These are phyloP conservation scores for Monodelphis domestica DNA, from an alignment of 2,797 vertebrate genomes.

Conservation along the genomic window DNA sequence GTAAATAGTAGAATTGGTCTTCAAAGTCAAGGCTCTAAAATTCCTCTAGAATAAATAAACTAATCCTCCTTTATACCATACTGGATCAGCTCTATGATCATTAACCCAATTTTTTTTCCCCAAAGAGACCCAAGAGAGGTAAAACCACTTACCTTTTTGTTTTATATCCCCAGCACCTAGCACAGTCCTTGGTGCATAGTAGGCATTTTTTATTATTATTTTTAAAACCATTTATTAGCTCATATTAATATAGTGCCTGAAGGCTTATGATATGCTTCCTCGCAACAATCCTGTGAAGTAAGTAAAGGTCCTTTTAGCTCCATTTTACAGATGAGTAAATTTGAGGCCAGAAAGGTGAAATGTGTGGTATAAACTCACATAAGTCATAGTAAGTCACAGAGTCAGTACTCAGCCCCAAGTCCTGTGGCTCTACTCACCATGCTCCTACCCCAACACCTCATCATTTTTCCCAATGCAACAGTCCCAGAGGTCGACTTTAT, in stretches of 20 bases:
- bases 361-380: neutral
- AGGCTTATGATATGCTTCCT: neutral
- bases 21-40: neutral
- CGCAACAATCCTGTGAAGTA: neutral
- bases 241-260: neutral
- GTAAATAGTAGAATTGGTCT: neutral
- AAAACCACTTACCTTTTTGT: neutral
- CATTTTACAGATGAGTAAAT: neutral
- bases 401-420: neutral
- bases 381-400: neutral
- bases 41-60: neutral
- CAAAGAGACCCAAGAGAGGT: neutral
- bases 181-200: neutral
- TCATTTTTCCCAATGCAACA: neutral
- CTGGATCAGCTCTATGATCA: neutral
- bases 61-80: neutral
- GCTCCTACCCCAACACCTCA: neutral
- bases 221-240: neutral
- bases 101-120: too few species aligned
- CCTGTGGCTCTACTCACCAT: too few species aligned
- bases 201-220: neutral
- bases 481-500: neutral
- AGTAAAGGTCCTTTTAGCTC: neutral
- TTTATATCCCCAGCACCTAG: neutral
- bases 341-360: neutral